phyloP scores from a whole-genome alignment of 2,113 vertebrate species.

The Ranitomeya imitator region DNA sequence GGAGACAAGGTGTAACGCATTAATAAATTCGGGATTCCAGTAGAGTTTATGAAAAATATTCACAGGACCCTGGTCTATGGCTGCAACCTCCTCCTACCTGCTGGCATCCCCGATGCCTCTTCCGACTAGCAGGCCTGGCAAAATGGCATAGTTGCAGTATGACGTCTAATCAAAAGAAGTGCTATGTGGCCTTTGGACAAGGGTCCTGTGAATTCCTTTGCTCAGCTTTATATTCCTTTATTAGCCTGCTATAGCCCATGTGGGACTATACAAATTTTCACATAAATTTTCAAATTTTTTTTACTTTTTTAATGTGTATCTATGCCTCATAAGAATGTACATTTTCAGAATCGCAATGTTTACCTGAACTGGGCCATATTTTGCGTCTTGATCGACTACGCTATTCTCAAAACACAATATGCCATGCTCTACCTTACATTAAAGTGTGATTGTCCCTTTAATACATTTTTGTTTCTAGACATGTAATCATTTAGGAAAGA shows the following conservation, averaged over 20 bases:
- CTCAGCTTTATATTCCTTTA: neutral
- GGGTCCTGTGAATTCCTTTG: too few species aligned
- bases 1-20: too few species aligned
- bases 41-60: too few species aligned
- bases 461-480: slow-evolving; percentile 24
- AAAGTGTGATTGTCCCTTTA: neutral
- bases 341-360: neutral
- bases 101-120: too few species aligned
- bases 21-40: too few species aligned
- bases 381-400: neutral
- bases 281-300: neutral
- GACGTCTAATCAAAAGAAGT: too few species aligned
- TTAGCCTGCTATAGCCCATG: neutral
- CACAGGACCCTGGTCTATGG: too few species aligned
- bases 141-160: too few species aligned
- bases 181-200: too few species aligned
- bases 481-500: slow-evolving; percentile 21
- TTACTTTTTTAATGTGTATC: neutral
- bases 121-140: too few species aligned
- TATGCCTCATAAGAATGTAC: neutral
- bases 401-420: neutral
- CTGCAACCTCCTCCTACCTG: too few species aligned
- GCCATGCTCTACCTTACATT: neutral
- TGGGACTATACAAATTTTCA: neutral
- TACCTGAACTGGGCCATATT: neutral